Conservation (phyloP, 2,113 vertebrate genomes). For the Vireo altiloquus region DNA sequence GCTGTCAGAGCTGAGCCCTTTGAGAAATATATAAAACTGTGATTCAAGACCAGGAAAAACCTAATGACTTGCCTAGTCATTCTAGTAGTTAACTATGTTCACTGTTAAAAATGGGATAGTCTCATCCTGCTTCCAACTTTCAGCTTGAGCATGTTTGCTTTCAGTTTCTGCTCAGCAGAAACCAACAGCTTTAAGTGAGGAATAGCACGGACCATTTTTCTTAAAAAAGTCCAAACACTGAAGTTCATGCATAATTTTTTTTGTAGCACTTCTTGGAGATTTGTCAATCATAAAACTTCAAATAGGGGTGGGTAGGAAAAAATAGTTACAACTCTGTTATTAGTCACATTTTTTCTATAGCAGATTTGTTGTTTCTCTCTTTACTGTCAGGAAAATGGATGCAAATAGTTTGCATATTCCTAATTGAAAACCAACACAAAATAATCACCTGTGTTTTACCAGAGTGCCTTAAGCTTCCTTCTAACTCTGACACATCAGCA, state of each 20-base stretch:
- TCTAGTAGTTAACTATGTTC: not conserved
- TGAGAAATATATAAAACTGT: not conserved
- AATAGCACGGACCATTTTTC: not conserved
- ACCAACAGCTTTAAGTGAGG: not conserved
- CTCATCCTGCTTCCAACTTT: not conserved
- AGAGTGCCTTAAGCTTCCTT: not conserved
- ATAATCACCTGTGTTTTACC: not conserved
- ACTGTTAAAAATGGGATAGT: not conserved
- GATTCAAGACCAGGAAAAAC: not conserved
- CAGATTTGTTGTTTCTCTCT: not conserved
- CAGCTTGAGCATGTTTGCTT: not conserved
- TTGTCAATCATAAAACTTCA: not conserved
- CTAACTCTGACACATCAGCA: not conserved
- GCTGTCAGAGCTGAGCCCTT: not conserved
- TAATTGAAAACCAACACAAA: not conserved
- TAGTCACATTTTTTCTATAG: not conserved
- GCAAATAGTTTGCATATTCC: not conserved
- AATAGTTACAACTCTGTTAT: not conserved
- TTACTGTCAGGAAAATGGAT: constrained; percentile 5
- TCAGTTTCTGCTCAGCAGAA: not conserved
- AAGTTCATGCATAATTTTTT: not conserved
- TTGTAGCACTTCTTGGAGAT: not conserved
- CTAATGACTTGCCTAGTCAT: not conserved
- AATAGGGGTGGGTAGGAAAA: not conserved
- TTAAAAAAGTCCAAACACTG: not conserved